Conservation (phyloP, 2,888 invertebrate genomes). For the Operophtera brumata region DNA sequence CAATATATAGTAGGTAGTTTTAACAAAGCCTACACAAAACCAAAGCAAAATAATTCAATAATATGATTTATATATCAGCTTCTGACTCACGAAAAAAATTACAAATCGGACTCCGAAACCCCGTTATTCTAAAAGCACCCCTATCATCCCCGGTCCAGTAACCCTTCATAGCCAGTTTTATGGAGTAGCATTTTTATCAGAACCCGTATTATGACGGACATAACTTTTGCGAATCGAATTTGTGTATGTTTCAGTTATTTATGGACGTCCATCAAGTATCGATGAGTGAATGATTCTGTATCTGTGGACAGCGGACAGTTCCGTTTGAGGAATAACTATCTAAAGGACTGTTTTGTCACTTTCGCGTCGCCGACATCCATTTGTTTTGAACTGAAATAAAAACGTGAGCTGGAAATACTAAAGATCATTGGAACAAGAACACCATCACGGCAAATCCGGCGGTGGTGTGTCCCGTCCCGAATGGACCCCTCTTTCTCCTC, state of each 20-base stretch:
- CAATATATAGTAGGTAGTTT: too few relatives aligned
- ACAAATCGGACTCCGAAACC: neutral
- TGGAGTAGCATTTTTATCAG: slow-evolving; percentile 27
- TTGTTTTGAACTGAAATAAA: neutral
- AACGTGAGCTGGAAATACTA: neutral
- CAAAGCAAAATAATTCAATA: too few relatives aligned
- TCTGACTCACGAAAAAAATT: too few relatives aligned
- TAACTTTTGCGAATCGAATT: slow-evolving; percentile 27
- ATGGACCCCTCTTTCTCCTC: too few relatives aligned
- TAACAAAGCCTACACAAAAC: too few relatives aligned
- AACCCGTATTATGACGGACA: slow-evolving; percentile 28
- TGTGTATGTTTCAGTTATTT: slow-evolving; percentile 26
- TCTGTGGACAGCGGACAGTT: slow-evolving; percentile 15
- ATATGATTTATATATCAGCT: too few relatives aligned
- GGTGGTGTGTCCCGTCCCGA: too few relatives aligned
- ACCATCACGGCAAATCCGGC: too few relatives aligned
- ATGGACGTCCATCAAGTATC: slow-evolving; percentile 17
- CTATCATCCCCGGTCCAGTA: slow-evolving; percentile 22
- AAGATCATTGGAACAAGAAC: neutral
- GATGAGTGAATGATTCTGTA: slow-evolving; percentile 11
- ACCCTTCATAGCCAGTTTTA: slow-evolving; percentile 20
- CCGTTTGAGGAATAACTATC: too few relatives aligned
- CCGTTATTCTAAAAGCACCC: neutral
- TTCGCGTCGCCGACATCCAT: slow-evolving; percentile 1
- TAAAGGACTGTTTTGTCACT: slow-evolving; percentile 2